Base-by-base conservation (phyloP, 1,140 invertebrate genomes). In the Hesperophylax magnus region DNA sequence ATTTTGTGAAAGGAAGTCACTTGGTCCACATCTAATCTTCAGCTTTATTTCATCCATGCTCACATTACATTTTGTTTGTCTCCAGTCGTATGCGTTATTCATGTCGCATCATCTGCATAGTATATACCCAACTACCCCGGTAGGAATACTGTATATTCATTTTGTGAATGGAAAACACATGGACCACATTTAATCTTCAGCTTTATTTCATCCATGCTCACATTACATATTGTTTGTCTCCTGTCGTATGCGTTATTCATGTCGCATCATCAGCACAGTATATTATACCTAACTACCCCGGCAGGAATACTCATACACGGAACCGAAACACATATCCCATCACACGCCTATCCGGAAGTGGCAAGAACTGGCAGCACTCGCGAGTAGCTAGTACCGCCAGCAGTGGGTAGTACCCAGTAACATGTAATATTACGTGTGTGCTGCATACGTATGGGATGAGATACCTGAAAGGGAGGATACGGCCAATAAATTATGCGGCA, bases 401-500 rank as follows among this genome's bases (percentile, higher is more conserved):
- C 39, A 47, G 39, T 47, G 39, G 11, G 39, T 47, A 47, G n/a
- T n/a, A n/a, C n/a, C n/a, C n/a, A n/a, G n/a, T n/a, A n/a, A n/a
- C n/a, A n/a, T 11, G 14, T 47, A 47, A 47, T 47, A 47, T 14
- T 11, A 47, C 39, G 27, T 34, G 39, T 47, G 39, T 47, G 39
- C 34, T 47, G 11, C 3, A 11, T 47, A 47, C 9, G 39, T 11
- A 47, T 8, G 39, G 11, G 39, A 11, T 8, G 39, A 47, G 39
- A 47, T 47, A 47, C 39, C 39, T 47, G 39, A 47, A 47, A 47
- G 31, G 27, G 63, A 61, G 63, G 39, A 47, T 47, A 47, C 39
- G 11, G 34, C 63, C 34, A 72, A 72, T 72, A 72, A 53, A 72
- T 72, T 72, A 72, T 72, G 69, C 69, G 69, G 52, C 47, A 54